Percentiles rank a stretch among this genome's conserved stretches.
These are phyloP conservation scores for Ictidomys tridecemlineatus DNA, from an alignment of 2,113 vertebrate genomes.

Conservation along the genomic window DNA sequence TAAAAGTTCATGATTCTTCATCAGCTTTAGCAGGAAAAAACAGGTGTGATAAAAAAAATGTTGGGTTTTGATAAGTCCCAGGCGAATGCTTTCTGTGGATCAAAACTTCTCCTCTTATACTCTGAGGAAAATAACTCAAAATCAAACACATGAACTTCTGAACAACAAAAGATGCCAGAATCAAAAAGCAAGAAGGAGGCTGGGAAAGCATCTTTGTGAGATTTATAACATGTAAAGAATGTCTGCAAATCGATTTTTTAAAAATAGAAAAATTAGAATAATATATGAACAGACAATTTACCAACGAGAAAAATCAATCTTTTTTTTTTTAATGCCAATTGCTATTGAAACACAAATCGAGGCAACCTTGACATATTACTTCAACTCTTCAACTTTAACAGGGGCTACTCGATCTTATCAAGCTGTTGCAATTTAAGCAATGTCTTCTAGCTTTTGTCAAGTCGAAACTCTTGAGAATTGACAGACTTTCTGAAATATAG, in stretches of 20 bases:
- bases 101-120: background rate
- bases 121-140: background rate
- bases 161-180: background rate
- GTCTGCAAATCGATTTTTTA: background rate
- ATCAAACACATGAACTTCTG: background rate
- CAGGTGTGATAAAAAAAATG: background rate
- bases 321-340: background rate
- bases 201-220: background rate
- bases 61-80: background rate
- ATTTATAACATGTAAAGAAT: background rate
- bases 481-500: background rate
- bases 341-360: background rate
- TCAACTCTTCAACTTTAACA: background rate
- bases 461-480: background rate
- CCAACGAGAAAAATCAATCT: background rate
- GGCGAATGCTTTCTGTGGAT: background rate
- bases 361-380: background rate
- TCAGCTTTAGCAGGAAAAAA: background rate
- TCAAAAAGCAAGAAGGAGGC: background rate
- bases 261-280: background rate
- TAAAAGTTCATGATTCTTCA: constrained; percentile 25
- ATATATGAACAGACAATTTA: background rate
- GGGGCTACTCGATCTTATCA: background rate
- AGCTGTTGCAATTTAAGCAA: background rate
- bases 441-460: background rate